phyloP scores from a whole-genome alignment of 2,113 vertebrate species.

The Lonchura striata region DNA sequence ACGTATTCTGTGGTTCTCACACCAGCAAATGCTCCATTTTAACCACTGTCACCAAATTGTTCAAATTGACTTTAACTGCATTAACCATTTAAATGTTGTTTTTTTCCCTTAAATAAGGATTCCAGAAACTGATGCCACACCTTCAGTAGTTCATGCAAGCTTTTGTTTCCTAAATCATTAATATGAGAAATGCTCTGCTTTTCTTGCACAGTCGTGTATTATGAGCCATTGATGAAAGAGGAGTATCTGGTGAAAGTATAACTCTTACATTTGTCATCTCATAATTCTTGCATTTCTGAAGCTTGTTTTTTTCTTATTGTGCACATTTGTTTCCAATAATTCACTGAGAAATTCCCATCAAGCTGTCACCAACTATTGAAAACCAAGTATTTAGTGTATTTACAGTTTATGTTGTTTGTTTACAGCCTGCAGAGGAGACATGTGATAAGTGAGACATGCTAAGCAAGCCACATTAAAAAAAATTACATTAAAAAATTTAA shows the following conservation, averaged over 20 bases:
- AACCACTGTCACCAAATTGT: background rate
- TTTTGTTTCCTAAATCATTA: background rate
- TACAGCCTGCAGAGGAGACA: background rate
- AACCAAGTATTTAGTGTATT: conserved; percentile 45
- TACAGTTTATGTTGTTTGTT: conserved; percentile 35
- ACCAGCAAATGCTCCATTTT: background rate
- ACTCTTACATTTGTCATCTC: background rate
- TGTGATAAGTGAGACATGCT: background rate
- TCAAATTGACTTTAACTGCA: background rate
- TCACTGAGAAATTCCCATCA: conserved; percentile 16
- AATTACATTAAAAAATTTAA: background rate
- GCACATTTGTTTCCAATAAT: conserved; percentile 33
- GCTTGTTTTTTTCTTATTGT: background rate
- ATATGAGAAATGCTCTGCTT: background rate
- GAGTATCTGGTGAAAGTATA: background rate
- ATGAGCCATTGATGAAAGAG: background rate
- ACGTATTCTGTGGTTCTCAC: background rate
- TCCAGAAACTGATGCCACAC: background rate
- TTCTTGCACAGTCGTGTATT: background rate
- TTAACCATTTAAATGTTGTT: background rate
- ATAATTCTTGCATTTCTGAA: conserved; percentile 20
- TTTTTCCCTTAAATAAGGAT: background rate
- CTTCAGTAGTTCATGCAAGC: background rate
- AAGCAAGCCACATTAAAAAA: conserved; percentile 15
- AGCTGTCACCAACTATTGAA: conserved; percentile 46